Evolutionary conservation across 2,888 invertebrate genomes (phyloP).

Genomic region (Metacarcinus magister): DNA sequence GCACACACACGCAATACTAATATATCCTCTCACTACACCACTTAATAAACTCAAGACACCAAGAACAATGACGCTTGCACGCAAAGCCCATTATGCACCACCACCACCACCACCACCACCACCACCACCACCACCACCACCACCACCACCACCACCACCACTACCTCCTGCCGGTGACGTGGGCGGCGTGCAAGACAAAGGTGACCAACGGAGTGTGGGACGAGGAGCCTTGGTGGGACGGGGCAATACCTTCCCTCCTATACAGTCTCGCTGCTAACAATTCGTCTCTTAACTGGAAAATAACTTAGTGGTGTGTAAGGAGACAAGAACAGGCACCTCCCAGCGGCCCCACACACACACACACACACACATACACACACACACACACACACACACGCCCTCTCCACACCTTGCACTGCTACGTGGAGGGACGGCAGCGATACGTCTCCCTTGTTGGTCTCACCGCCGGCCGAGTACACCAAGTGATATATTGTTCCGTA

Average conservation of each 20-base stretch:
- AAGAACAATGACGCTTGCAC: neutral
- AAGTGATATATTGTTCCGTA: neutral
- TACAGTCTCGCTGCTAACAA: neutral
- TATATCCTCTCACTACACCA: neutral
- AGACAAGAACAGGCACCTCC: neutral
- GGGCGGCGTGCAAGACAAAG: neutral
- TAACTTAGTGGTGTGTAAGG: neutral
- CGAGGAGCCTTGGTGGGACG: neutral
- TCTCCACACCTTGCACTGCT: neutral
- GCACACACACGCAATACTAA: neutral
- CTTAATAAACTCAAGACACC: constrained; percentile 1
- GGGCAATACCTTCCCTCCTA: neutral
- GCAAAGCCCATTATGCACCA: constrained; percentile 3
- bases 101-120: too few species aligned
- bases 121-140: neutral
- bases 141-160: neutral
- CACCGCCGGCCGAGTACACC: neutral
- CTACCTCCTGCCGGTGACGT: neutral
- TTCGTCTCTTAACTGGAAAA: constrained; percentile 21
- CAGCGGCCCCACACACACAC: neutral
- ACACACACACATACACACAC: constrained; percentile 11
- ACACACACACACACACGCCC: neutral
- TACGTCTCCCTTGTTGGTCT: neutral
- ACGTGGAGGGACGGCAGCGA: neutral
- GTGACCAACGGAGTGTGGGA: neutral